phyloP scores from a whole-genome alignment of 2,797 vertebrate species.

The Miichthys miiuy region DNA sequence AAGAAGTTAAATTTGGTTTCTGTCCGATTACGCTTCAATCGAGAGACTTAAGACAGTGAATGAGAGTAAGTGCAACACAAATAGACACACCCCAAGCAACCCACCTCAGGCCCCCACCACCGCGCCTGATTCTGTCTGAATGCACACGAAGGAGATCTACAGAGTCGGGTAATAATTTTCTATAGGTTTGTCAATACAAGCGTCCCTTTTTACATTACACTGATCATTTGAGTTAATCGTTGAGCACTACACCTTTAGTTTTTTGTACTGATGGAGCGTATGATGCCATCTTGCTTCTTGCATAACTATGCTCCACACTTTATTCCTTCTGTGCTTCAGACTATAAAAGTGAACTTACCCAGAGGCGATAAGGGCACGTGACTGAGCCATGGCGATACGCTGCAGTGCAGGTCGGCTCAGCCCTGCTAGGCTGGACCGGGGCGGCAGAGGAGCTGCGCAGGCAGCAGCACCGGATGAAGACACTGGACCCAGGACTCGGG shows the following conservation, averaged over 20 bases:
- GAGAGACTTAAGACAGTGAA: too few species aligned
- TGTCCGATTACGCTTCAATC: too few species aligned
- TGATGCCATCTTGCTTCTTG: neutral
- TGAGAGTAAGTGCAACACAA: too few species aligned
- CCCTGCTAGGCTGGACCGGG: conserved; percentile 87
- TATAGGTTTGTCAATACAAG: neutral
- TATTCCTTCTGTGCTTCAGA: too few species aligned
- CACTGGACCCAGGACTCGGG: conserved; percentile 78
- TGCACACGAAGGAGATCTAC: neutral
- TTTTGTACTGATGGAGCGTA: too few species aligned
- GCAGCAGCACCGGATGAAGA: conserved; percentile 79
- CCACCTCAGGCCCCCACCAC: too few species aligned
- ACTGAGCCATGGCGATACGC: conserved; percentile 95
- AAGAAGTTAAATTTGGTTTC: too few species aligned
- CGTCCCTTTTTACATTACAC: neutral
- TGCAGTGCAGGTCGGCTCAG: conserved; percentile 92
- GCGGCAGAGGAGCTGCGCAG: conserved; percentile 81
- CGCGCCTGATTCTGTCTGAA: too few species aligned
- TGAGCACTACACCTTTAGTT: neutral
- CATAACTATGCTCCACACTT: neutral
- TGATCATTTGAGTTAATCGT: neutral
- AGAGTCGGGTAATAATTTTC: neutral
- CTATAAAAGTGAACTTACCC: conserved; percentile 86
- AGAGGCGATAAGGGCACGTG: conserved; percentile 94
- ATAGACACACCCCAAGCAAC: too few species aligned